Base-by-base conservation (phyloP, 2,113 vertebrate species). In the Balaenoptera acutorostrata region DNA sequence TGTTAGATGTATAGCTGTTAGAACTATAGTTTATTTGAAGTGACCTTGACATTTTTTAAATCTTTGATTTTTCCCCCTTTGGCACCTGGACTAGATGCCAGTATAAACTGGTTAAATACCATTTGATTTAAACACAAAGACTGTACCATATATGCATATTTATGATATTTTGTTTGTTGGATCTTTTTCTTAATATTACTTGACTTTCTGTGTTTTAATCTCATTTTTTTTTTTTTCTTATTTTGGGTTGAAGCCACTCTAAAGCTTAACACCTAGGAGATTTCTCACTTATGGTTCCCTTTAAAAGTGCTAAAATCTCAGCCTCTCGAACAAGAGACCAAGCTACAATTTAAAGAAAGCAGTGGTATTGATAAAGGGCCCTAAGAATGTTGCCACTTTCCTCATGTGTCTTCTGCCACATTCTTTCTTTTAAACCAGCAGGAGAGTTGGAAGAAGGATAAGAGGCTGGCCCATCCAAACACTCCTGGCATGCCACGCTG, bases 231-330 rank as follows among this genome's bases (percentile, higher is more conserved):
- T 39, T 55, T 82, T 89, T 57, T 55, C n/a, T 1, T 96, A 94
- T 97, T 98, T 98, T 98, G 96, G 93, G 89, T 95, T 96, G 96
- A 95, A 97, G 92, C 96, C 97, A 98, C 92, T 96, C 97, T 92
- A 92, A 96, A 97, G 93, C 80, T 98, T 97, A 98, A 98, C 97
- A 97, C 97, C 95, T 96, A 95, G 93, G 92, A 98, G 88, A 96
- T 98, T 98, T 98, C 97, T 96, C 97, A 97, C 95, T 96, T 97
- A 90, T 90, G 96, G 84, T 90, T 98, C 69, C 92, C 95, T 98
- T 98, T 98, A 95, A 95, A 98, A 97, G 96, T 98, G 97, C 96
- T 98, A 98, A 98, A 98, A 97, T 97, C 96, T 98, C 97, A 98
- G 96, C 93, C 97, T 98, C 93, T 97, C 95, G 89, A 97, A 97